Percentiles rank a stretch among this genome's conserved stretches.
These are phyloP conservation scores for Globodera rostochiensis DNA, from an alignment of 1,140 invertebrate species.

Conservation along the genomic window DNA sequence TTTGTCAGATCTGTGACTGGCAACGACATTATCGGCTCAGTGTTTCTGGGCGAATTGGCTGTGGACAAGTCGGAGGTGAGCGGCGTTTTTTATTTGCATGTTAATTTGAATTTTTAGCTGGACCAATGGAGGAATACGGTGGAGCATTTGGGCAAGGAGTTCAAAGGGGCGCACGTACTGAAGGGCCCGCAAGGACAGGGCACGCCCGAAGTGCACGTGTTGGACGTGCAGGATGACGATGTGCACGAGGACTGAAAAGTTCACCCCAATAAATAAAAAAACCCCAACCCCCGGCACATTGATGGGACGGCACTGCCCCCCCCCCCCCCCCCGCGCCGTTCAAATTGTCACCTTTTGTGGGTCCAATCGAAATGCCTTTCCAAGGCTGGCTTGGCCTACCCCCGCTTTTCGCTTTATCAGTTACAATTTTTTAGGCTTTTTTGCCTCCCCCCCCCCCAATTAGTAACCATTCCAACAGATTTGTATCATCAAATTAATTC, in stretches of 20 bases:
- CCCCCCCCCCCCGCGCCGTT: too few relatives aligned
- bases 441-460: too few relatives aligned
- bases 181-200: slow-evolving; percentile 47
- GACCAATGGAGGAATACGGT: slow-evolving; percentile 65
- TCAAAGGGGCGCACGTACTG: slow-evolving; percentile 57
- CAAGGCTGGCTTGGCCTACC: too few relatives aligned
- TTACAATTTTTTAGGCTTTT: too few relatives aligned
- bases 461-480: too few relatives aligned
- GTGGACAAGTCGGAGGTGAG: slow-evolving; percentile 58
- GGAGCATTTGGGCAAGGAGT: slow-evolving; percentile 62
- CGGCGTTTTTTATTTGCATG: background rate
- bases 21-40: slow-evolving; percentile 60
- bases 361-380: too few relatives aligned
- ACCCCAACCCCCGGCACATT: too few relatives aligned
- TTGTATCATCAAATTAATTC: too few relatives aligned
- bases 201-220: slow-evolving; percentile 61
- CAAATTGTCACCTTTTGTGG: too few relatives aligned
- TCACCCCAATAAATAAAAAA: too few relatives aligned
- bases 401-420: too few relatives aligned
- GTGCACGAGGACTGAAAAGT: slow-evolving; percentile 31
- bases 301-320: too few relatives aligned
- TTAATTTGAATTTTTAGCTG: slow-evolving; percentile 1
- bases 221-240: slow-evolving; percentile 48
- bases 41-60: slow-evolving; percentile 57
- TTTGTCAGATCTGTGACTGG: slow-evolving; percentile 56